Evolutionary conservation across 2,113 vertebrate species (phyloP).

Genomic region (Plestiodon gilberti): DNA sequence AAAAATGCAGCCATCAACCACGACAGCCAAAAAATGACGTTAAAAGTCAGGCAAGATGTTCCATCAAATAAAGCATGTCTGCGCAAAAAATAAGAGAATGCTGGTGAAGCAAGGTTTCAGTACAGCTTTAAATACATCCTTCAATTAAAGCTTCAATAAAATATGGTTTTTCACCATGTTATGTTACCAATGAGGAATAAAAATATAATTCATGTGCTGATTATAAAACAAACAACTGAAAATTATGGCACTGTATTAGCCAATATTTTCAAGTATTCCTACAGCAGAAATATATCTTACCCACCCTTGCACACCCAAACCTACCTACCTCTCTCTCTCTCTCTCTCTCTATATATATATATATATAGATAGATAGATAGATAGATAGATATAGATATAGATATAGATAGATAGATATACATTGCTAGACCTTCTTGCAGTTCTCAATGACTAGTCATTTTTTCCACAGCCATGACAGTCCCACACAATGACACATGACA

Average conservation of each 20-base stretch:
- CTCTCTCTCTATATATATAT: too few relatives aligned
- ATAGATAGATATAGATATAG: too few relatives aligned
- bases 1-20: constrained; percentile 14
- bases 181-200: background rate
- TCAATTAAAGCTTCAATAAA: background rate
- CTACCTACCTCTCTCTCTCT: too few relatives aligned
- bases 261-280: background rate
- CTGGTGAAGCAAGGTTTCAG: constrained; percentile 1
- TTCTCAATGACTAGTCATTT: background rate
- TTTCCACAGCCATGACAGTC: background rate
- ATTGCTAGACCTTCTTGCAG: background rate
- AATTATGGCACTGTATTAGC: background rate
- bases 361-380: too few relatives aligned
- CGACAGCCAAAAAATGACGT: constrained; percentile 19
- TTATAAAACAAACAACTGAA: background rate
- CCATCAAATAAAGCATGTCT: background rate
- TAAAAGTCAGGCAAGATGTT: constrained; percentile 1
- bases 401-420: too few relatives aligned
- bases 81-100: background rate
- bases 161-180: background rate
- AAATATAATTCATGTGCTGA: background rate
- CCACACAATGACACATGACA: background rate
- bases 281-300: background rate
- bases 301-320: background rate
- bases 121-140: background rate